Base-by-base conservation (phyloP, 1,140 invertebrate genomes). In the Drosophila mayri region DNA sequence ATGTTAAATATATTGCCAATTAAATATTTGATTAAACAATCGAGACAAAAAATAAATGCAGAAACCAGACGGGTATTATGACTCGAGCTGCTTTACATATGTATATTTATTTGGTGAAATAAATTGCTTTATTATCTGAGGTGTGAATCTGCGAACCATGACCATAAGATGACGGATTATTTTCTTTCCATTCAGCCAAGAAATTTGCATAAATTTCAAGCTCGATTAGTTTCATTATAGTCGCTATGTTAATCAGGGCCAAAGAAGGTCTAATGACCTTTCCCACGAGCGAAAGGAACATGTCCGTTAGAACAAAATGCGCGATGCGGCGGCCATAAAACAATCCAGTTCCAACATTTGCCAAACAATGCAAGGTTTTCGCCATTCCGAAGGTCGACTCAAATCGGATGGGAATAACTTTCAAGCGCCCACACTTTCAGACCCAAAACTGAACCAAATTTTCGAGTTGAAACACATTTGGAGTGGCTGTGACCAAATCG, bases 261-360 rank as follows among this genome's bases (percentile, higher is more conserved):
- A 4, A 43, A 58, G 50, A 74, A 59, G 50, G 75, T 78, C n/a
- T 77, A 77, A 70, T 52, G 74, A 78, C 64, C 75, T 78, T 77
- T 62, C 74, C n/a, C 40, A 16, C 32, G 12, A 57, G 50, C n/a
- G 43, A 77, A 70, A 77, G 57, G 74, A 49, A 46, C 10, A 11
- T 37, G 46, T 75, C 37, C 40, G 40, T 40, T 58, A 71, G 52
- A 59, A 72, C 35, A 25, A 35, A 71, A 41, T 59, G 37, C 28
- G 47, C 32, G 52, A 16, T 44, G 49, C 46, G 18, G 25, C 25
- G 10, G 11, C 37, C 30, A 41, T 41, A 43, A 44, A 59, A 6
- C 10, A 43, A 44, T 73, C n/a, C 41, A 28, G 25, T 73, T 60
- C 22, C 30, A 46, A 43, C 68, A 49, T 64, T 59, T 52, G 65